Percentiles rank a stretch among this genome's conserved stretches.
These are phyloP conservation scores for Sebastes minor DNA, from an alignment of 2,797 vertebrate genomes.

Conservation along the genomic window DNA sequence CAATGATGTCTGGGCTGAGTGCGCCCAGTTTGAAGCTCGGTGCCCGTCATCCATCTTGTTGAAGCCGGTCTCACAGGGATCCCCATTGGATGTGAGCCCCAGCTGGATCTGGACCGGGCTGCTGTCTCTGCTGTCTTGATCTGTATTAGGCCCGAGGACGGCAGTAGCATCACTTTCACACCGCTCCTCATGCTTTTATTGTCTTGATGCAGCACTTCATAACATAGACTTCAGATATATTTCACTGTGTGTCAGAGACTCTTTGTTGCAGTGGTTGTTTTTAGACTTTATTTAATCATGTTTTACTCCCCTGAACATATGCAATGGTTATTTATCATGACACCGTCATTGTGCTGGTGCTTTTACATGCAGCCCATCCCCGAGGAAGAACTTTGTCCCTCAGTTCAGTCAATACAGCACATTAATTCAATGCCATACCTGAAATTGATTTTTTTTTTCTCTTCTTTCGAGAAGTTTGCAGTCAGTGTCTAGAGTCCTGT, in stretches of 20 bases:
- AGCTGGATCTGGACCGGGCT: conserved; percentile 63
- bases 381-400: conserved; percentile 8
- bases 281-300: neutral
- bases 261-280: neutral
- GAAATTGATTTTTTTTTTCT: conserved; percentile 59
- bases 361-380: conserved; percentile 3
- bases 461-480: conserved; percentile 42
- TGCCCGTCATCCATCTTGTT: conserved; percentile 79
- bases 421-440: conserved; percentile 62
- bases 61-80: conserved; percentile 71
- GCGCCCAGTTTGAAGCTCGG: conserved; percentile 69
- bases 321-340: conserved; percentile 3
- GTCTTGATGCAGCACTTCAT: conserved; percentile 24
- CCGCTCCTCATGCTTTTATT: conserved; percentile 20
- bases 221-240: neutral
- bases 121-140: conserved; percentile 38
- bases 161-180: conserved; percentile 15
- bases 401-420: conserved; percentile 44
- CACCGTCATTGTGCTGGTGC: neutral
- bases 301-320: neutral
- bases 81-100: conserved; percentile 56
- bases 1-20: conserved; percentile 80
- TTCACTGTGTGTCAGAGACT: neutral
- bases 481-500: conserved; percentile 45
- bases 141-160: conserved; percentile 45